Percentiles rank a stretch among this genome's conserved stretches.
Evolutionary conservation across 2,113 vertebrate species (phyloP).

Genomic region (Oncorhynchus masou): DNA sequence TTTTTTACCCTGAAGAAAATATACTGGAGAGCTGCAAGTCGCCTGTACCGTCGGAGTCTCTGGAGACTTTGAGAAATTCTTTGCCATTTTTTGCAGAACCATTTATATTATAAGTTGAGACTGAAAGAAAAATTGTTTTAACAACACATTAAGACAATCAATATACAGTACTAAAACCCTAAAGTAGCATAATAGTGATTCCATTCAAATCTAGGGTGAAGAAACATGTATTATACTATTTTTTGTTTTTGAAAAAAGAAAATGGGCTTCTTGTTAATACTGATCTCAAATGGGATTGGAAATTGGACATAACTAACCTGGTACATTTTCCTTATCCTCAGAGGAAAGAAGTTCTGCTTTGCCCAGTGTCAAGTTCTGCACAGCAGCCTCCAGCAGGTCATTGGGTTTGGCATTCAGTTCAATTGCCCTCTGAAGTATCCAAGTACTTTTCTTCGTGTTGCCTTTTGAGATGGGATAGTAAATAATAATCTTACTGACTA

Average conservation of each 20-base stretch:
- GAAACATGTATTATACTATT: neutral
- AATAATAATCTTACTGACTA: neutral
- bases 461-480: constrained; percentile 64
- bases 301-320: constrained; percentile 64
- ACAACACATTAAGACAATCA: neutral
- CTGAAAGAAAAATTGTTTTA: neutral
- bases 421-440: constrained; percentile 86
- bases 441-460: constrained; percentile 82
- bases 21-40: constrained; percentile 65
- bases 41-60: constrained; percentile 63
- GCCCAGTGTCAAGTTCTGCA: constrained; percentile 77
- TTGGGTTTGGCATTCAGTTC: constrained; percentile 82
- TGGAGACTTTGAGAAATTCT: constrained; percentile 41
- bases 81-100: constrained; percentile 49
- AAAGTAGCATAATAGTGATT: neutral
- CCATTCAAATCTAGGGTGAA: neutral
- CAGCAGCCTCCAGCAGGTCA: constrained; percentile 79
- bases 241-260: neutral
- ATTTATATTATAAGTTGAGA: constrained; percentile 28
- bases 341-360: constrained; percentile 70
- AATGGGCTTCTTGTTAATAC: no score
- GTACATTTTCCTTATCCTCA: constrained; percentile 85
- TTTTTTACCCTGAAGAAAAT: constrained; percentile 66
- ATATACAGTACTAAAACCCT: neutral
- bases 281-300: no score